Evolutionary conservation across 2,113 vertebrate genomes (phyloP), one percentile per base, ranked within the genome.

Genomic region (Clinocottus analis): DNA sequence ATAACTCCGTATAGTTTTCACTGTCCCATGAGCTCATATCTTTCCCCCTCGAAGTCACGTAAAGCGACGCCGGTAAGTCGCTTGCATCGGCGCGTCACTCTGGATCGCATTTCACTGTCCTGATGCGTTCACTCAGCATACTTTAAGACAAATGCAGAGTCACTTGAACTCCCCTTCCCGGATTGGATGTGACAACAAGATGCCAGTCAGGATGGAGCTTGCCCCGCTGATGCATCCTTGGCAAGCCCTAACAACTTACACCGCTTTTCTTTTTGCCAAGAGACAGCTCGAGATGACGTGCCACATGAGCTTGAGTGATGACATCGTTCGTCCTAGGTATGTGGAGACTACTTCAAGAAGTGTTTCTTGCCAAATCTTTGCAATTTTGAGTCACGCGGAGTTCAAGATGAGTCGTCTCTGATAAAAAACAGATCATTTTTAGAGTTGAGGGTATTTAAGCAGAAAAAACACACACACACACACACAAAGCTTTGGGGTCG

Each of bases 61-160:
- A 47, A 75, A 65, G 62, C 19, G 9, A 71, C 14, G 62, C 55
- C 14, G 0, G 31, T 53, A 11, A 68, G 43, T 68, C 73, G 9
- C 7, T 53, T 35, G 53, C 63, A 68, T 64, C 27, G 19, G 16
- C 0, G 27, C 70, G 16, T 77, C 31, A 59, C 62, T 74, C 2
- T 31, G 17, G 45, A 41, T 29, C 25, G 68, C 21, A 59, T 80
- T 66, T 55, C 45, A 74, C 62, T 51, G 12, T 35, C 0, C 0
- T n/a, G 29, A 43, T 45, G 29, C 25, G 29, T 14, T n/a, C 49
- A 62, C 21, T 7, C 5, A 37, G 6, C 25, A 41, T 14, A 31
- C 82, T 82, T 75, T 8, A n/a, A 89, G 73, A 79, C 64, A 72
- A 87, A 82, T 45, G 80, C 84, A 80, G 80, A 85, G 79, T 93